Base-by-base conservation (phyloP, 2,113 vertebrate genomes). In the Ranitomeya imitator region DNA sequence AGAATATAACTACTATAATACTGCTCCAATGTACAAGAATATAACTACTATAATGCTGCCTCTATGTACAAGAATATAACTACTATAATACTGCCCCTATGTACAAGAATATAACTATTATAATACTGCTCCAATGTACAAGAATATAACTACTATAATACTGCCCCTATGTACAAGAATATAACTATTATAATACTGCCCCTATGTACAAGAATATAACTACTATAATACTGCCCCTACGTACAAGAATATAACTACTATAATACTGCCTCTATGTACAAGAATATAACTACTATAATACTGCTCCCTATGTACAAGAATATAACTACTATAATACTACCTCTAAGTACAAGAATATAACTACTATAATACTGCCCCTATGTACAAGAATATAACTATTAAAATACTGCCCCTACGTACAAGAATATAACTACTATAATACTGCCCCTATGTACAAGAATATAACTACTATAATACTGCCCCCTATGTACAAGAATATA, bases 21-120 rank as follows among this genome's bases (percentile, higher is more conserved):
- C 61, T 65, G 61, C 61, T 4, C 67, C 67, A 31, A 26, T 71
- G 2, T 71, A 71, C 23, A 71, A 31, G 23, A 71, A 71, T 71
- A 71, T 31, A 71, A 31, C 67, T 71, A 31, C 67, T 71, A 71
- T 71, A 71, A 71, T 71, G 37, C 69, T 71, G 23, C 1, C n/a
- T 4, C 23, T 37, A 71, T 71, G 11, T 71, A 31, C 26, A 71
- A 31, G 26, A 31, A 31, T 31, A 71, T 15, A 71, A 71, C 69
- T 71, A 71, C 69, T 71, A 31, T 71, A 71, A 71, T 71, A 37
- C 69, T 71, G 69, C 26, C 6, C 14, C 69, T 73, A 73, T 73
- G 3, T 73, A 71, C 67, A 71, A 31, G 23, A 26, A 71, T 71
- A 71, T 14, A 71, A 31, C 67, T 71, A 71, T 23, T 71, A 71